Evolutionary conservation across 2,888 invertebrate species (phyloP).

Genomic region (Lobophora halterata): DNA sequence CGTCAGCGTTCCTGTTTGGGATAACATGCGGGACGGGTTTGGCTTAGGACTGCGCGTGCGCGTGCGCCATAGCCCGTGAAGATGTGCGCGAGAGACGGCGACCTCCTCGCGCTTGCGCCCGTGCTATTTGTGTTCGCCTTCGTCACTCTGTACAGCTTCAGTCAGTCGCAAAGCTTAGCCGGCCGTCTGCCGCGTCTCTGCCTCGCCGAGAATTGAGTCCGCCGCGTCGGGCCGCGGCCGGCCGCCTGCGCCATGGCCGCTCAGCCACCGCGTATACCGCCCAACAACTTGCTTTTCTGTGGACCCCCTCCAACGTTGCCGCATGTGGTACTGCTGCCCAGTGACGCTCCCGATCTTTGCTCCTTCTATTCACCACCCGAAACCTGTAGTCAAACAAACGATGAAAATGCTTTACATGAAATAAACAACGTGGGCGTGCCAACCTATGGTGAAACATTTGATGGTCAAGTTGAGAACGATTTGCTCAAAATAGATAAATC

Average conservation of each 20-base stretch:
- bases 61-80: constrained; percentile 78
- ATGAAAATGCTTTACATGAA: constrained; percentile 60
- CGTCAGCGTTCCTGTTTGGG: constrained; percentile 71
- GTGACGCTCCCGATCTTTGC: constrained; percentile 47
- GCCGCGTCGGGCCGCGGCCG: constrained; percentile 65
- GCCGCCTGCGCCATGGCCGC: constrained; percentile 72
- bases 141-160: constrained; percentile 78
- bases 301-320: constrained; percentile 74
- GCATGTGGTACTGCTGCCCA: constrained; percentile 75
- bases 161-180: constrained; percentile 77
- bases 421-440: constrained; percentile 78
- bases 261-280: constrained; percentile 73
- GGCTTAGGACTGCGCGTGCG: constrained; percentile 73
- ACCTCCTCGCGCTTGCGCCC: constrained; percentile 78
- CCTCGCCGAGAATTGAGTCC: constrained; percentile 58
- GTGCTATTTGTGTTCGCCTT: constrained; percentile 79
- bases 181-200: constrained; percentile 74
- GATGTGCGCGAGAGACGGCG: constrained; percentile 79
- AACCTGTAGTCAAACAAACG: constrained; percentile 53
- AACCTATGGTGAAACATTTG: constrained; percentile 51
- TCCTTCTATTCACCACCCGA: constrained; percentile 40
- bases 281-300: constrained; percentile 74
- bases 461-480: constrained; percentile 47
- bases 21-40: constrained; percentile 72
- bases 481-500: constrained; percentile 45